Percentiles rank a stretch among this genome's conserved stretches.
These are phyloP conservation scores for Peromyscus californicus DNA, from an alignment of 2,113 vertebrate species.

Conservation along the genomic window DNA sequence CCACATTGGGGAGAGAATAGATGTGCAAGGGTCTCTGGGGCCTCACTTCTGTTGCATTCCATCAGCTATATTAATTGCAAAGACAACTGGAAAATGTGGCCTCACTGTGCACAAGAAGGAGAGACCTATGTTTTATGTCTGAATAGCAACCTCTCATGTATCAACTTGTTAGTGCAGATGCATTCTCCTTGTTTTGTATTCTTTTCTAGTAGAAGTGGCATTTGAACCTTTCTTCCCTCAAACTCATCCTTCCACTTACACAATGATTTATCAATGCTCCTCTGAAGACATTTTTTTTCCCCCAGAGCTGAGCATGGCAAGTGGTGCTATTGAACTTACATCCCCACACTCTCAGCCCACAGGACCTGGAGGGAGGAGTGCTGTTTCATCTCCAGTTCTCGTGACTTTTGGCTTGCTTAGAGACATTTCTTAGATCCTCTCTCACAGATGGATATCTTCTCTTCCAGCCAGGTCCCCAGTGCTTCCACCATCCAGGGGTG, in stretches of 20 bases:
- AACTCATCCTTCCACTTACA: not conserved
- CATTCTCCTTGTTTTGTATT: not conserved
- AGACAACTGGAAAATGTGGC: not conserved
- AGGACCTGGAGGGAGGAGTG: not conserved
- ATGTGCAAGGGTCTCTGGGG: not conserved
- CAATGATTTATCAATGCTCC: not conserved
- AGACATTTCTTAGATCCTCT: not conserved
- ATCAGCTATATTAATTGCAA: not conserved
- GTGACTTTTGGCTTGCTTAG: not conserved
- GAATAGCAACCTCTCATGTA: not conserved
- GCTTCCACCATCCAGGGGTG: not conserved
- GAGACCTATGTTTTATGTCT: not conserved
- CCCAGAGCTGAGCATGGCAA: not conserved
- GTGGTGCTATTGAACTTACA: not conserved
- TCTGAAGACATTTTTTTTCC: not conserved
- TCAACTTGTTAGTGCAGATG: not conserved
- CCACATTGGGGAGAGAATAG: not conserved
- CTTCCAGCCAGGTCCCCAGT: not conserved
- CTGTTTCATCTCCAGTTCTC: not conserved
- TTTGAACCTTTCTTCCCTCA: not conserved
- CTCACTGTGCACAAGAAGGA: not conserved
- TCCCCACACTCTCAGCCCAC: not conserved
- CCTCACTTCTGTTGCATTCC: not conserved
- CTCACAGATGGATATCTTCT: not conserved
- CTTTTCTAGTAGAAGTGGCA: not conserved